phyloP scores from a whole-genome alignment of 2,113 vertebrate species.

The Opisthocomus hoazin region DNA sequence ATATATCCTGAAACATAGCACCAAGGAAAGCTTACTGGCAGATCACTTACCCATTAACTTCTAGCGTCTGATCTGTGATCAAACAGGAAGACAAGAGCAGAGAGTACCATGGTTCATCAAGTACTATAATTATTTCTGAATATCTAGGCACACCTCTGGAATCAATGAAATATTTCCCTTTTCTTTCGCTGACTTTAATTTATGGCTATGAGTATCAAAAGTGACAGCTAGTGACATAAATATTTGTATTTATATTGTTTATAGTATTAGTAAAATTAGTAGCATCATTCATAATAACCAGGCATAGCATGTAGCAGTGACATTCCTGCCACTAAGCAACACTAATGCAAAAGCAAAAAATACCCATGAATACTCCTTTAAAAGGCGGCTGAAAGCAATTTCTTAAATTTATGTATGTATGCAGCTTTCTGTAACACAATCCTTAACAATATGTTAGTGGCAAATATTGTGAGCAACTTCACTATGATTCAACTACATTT shows the following conservation, averaged over 20 bases:
- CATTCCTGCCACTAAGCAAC: neutral
- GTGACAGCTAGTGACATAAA: neutral
- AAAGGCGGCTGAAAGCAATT: neutral
- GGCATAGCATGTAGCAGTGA: neutral
- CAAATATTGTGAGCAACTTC: neutral
- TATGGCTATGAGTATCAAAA: constrained; percentile 10
- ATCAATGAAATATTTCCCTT: neutral
- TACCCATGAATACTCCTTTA: neutral
- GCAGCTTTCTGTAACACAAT: neutral
- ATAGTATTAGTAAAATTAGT: constrained; percentile 26
- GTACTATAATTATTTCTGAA: constrained; percentile 9
- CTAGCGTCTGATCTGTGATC: neutral
- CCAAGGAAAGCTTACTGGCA: neutral
- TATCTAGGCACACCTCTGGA: neutral
- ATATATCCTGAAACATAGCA: neutral
- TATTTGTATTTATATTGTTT: constrained; percentile 19
- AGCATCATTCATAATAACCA: constrained; percentile 21
- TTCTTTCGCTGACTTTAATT: neutral
- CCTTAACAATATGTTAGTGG: neutral
- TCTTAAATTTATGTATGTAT: neutral
- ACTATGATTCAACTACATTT: neutral
- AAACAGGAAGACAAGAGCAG: neutral
- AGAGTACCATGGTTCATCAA: neutral
- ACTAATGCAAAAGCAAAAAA: neutral
- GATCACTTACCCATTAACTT: neutral